phyloP scores from a whole-genome alignment of 1,140 invertebrate species.

The Drosophila chauvacae region DNA sequence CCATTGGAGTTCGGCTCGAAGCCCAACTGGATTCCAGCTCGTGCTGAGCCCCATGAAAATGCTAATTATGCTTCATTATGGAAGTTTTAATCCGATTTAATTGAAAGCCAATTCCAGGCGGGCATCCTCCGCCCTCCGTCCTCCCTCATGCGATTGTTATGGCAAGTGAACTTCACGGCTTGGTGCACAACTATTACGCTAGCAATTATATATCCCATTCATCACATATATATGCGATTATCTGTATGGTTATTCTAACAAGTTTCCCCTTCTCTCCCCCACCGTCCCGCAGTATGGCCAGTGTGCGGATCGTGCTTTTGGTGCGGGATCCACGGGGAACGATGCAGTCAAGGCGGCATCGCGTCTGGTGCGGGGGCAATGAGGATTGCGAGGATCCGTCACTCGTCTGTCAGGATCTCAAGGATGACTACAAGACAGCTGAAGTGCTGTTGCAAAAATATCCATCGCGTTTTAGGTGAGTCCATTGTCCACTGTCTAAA shows the following conservation, averaged over 20 bases:
- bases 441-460: constrained; percentile 88
- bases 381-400: constrained; percentile 92
- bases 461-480: constrained; percentile 90
- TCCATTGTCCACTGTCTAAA: not conserved
- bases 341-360: constrained; percentile 92
- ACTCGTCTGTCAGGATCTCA: constrained; percentile 92
- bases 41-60: constrained; percentile 42
- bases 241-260: constrained; percentile 31
- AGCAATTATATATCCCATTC: constrained; percentile 54
- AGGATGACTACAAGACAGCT: constrained; percentile 92
- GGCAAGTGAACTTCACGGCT: constrained; percentile 71
- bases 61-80: constrained; percentile 58
- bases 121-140: constrained; percentile 1
- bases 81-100: constrained; percentile 66
- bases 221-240: constrained; percentile 28
- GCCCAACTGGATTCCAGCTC: constrained; percentile 9
- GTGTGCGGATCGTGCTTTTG: constrained; percentile 90
- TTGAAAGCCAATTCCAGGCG: constrained; percentile 64
- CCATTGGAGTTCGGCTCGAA: constrained; percentile 18
- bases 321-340: constrained; percentile 94
- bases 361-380: constrained; percentile 93
- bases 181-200: constrained; percentile 68
- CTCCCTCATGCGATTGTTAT: constrained; percentile 48
- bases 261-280: constrained; percentile 4
- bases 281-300: constrained; percentile 86